Percentiles rank a stretch among this genome's conserved stretches.
phyloP scores from a whole-genome alignment of 2,113 vertebrate genomes.

The Mesitornis unicolor region DNA sequence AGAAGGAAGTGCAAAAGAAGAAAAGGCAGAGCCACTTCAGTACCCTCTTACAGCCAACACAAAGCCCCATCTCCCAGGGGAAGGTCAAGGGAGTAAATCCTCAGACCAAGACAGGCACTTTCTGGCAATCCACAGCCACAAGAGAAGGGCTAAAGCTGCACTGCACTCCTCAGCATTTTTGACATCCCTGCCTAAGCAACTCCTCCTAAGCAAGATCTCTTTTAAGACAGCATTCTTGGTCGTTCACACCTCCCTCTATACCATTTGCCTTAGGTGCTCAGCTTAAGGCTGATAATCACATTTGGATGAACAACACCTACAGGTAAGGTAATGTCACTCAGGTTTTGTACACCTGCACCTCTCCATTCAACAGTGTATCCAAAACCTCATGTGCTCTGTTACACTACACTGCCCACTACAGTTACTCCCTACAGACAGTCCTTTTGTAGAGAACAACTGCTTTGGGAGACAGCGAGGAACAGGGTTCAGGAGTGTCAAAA shows the following conservation, averaged over 20 bases:
- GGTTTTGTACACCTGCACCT: neutral
- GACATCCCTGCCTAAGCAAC: neutral
- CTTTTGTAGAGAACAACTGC: neutral
- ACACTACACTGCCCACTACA: neutral
- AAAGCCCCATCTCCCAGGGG: neutral
- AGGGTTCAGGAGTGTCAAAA: neutral
- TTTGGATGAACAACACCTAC: neutral
- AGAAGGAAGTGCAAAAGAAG: neutral
- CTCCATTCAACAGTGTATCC: neutral
- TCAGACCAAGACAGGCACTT: neutral
- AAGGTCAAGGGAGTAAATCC: neutral
- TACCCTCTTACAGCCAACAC: neutral
- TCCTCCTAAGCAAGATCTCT: neutral
- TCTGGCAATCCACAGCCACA: neutral
- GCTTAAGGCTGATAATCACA: neutral
- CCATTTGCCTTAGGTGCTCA: neutral
- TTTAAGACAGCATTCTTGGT: neutral
- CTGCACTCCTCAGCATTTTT: neutral
- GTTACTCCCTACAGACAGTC: neutral
- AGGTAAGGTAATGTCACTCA: neutral
- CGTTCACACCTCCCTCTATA: neutral
- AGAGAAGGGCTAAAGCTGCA: neutral
- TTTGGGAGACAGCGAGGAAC: neutral
- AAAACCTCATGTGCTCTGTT: accelerated
- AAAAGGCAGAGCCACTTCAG: neutral